Percentiles rank a stretch among this genome's conserved stretches.
Conservation (phyloP, 2,797 vertebrate genomes). For the Acanthornis magna region DNA sequence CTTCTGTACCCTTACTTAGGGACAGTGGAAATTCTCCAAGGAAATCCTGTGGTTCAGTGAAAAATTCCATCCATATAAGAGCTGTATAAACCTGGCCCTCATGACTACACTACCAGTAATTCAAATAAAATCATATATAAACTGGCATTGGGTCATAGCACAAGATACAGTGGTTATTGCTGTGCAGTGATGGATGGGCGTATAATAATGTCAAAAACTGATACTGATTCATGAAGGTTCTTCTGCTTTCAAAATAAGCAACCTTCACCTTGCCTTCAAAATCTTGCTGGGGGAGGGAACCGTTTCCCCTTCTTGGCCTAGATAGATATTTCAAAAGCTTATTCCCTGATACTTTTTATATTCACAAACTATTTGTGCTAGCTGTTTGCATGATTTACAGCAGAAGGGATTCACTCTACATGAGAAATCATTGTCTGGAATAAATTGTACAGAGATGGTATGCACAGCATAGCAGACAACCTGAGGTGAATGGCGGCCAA, state of each 20-base stretch:
- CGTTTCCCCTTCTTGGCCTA: neutral
- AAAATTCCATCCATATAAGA: neutral
- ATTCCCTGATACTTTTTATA: neutral
- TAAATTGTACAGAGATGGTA: neutral
- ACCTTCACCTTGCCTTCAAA: conserved; percentile 34
- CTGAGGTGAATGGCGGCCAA: neutral
- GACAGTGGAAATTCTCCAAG: neutral
- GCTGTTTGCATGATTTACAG: conserved; percentile 21
- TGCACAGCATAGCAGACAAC: neutral
- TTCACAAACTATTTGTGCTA: neutral
- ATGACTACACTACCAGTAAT: neutral
- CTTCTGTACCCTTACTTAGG: neutral
- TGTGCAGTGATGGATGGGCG: neutral
- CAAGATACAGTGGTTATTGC: neutral
- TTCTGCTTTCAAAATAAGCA: conserved; percentile 25
- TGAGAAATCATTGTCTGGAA: conserved; percentile 1
- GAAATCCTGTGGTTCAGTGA: neutral
- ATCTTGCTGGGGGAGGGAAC: neutral
- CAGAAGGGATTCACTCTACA: neutral
- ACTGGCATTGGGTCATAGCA: neutral
- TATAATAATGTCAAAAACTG: neutral
- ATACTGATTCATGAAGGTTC: conserved; percentile 34
- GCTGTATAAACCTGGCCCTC: neutral
- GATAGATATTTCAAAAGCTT: conserved; percentile 2
- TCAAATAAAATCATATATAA: neutral